Evolutionary conservation across 92 coral and sea anemone species (phyloP).

Genomic region (Palythoa grandiflora): DNA sequence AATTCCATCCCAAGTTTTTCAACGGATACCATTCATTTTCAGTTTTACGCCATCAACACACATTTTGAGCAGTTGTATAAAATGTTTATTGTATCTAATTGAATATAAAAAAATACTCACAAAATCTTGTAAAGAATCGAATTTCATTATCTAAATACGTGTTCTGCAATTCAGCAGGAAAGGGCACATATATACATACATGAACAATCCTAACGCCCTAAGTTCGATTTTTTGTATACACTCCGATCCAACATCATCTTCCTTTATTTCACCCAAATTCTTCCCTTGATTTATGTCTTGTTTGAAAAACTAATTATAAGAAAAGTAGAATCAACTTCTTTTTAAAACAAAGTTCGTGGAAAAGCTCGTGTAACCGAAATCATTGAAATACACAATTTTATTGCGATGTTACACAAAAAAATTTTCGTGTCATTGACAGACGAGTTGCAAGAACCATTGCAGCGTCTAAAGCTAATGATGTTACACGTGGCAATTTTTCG

Average conservation of each 20-base stretch:
- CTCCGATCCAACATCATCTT: not conserved
- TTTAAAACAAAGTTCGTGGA: too few relatives aligned
- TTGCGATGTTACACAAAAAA: too few relatives aligned
- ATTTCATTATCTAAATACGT: not conserved
- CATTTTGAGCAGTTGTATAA: not conserved
- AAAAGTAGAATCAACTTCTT: too few relatives aligned
- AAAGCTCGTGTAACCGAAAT: too few relatives aligned
- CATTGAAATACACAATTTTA: too few relatives aligned
- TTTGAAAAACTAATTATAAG: too few relatives aligned
- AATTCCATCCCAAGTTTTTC: too few relatives aligned
- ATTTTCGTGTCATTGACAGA: too few relatives aligned
- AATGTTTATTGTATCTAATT: conserved; percentile 11
- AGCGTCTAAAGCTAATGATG: too few relatives aligned
- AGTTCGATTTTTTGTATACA: not conserved
- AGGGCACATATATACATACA: not conserved
- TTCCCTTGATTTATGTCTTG: not conserved
- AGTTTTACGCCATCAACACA: not conserved
- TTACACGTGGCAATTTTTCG: too few relatives aligned
- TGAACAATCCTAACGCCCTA: not conserved
- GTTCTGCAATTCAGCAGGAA: not conserved
- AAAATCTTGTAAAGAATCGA: conserved; percentile 17
- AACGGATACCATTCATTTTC: not conserved
- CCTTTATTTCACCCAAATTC: not conserved
- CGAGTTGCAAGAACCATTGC: too few relatives aligned
- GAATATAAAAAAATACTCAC: conserved; percentile 23